These are phyloP conservation scores for Heliothis peltigera DNA, from an alignment of 2,888 invertebrate species.

Conservation along the genomic window DNA sequence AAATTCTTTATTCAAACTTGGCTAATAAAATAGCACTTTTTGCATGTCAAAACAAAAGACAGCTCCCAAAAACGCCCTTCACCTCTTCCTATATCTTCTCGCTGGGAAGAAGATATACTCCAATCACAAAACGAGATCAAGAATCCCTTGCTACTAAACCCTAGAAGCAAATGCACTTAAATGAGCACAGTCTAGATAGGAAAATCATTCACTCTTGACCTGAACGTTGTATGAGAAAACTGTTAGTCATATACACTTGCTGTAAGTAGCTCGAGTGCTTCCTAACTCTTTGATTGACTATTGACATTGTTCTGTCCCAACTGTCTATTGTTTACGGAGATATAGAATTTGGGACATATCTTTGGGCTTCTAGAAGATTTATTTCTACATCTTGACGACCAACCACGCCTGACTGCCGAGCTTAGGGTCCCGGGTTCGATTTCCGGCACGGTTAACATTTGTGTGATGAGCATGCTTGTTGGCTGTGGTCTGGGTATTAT, in stretches of 20 bases:
- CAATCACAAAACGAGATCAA: neutral
- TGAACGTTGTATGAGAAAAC: constrained; percentile 21
- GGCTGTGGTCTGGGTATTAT: too few species aligned
- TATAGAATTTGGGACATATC: neutral
- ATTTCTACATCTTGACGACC: too few species aligned
- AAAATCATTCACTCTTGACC: constrained; percentile 41
- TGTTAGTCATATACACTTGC: constrained; percentile 20
- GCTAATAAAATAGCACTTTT: too few species aligned
- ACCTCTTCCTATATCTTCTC: too few species aligned
- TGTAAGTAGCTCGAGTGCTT: constrained; percentile 41
- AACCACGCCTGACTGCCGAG: too few species aligned
- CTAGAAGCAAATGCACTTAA: constrained; percentile 30
- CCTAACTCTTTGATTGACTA: constrained; percentile 41
- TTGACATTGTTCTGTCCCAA: constrained; percentile 51
- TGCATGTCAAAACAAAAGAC: too few species aligned
- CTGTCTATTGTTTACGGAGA: constrained; percentile 6
- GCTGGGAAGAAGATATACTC: too few species aligned
- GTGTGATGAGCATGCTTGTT: too few species aligned
- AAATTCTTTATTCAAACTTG: too few species aligned
- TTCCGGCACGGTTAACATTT: too few species aligned
- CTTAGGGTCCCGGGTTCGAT: too few species aligned
- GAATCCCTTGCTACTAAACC: neutral
- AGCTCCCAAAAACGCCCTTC: too few species aligned
- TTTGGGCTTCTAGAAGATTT: constrained; percentile 15
- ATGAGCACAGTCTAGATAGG: constrained; percentile 6